Conservation (phyloP, 2,113 vertebrate genomes). For the Microtus pennsylvanicus region DNA sequence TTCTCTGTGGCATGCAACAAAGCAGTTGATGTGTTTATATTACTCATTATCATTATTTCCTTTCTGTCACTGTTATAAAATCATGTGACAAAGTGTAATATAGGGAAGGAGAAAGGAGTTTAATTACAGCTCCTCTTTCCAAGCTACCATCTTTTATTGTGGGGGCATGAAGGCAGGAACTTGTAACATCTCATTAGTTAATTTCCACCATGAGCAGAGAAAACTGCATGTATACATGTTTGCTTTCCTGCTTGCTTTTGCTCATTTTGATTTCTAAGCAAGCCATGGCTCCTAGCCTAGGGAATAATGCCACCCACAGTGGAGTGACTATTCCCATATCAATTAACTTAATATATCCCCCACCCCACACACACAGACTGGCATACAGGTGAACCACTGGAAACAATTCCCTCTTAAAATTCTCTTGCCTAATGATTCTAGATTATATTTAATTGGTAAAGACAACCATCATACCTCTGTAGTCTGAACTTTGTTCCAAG, state of each 20-base stretch:
- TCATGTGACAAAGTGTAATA: background rate
- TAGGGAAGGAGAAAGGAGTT: background rate
- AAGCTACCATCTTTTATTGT: background rate
- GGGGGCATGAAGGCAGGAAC: background rate
- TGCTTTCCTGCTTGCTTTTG: background rate
- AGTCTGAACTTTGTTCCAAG: background rate
- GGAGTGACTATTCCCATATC: background rate
- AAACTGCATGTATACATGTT: background rate
- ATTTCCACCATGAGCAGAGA: background rate
- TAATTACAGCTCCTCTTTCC: background rate
- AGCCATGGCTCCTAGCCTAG: background rate
- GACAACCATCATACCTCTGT: background rate
- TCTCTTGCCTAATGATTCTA: background rate
- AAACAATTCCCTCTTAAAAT: too few species aligned
- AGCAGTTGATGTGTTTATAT: background rate
- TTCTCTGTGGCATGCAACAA: background rate
- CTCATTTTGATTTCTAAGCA: background rate
- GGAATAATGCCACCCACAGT: background rate
- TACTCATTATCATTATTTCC: background rate
- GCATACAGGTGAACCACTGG: background rate
- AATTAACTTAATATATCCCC: background rate
- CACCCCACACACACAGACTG: background rate
- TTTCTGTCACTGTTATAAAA: background rate
- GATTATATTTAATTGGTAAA: background rate
- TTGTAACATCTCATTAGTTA: background rate